Conservation (phyloP, 2,888 invertebrate genomes). For the Chrysina gloriosa region DNA sequence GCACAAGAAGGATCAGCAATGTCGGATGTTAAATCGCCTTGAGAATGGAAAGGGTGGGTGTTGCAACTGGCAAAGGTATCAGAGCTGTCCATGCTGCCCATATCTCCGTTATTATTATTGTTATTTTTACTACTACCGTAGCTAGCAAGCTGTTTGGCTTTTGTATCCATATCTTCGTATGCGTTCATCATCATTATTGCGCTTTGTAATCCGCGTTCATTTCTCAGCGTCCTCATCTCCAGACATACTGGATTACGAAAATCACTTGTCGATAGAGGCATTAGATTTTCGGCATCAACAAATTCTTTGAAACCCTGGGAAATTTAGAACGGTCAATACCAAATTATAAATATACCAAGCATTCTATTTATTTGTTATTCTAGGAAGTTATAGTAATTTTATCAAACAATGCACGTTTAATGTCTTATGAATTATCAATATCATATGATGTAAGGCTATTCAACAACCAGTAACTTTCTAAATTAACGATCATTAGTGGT, state of each 20-base stretch:
- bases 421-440: no score
- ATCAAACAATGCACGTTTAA: slow-evolving; percentile 14
- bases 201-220: slow-evolving; percentile 61
- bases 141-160: slow-evolving; percentile 44
- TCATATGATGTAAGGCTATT: no score
- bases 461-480: no score
- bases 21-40: slow-evolving; percentile 69
- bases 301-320: slow-evolving; percentile 88
- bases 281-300: slow-evolving; percentile 89
- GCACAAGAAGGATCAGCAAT: slow-evolving; percentile 62
- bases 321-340: slow-evolving; percentile 9
- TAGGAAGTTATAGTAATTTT: slow-evolving; percentile 8
- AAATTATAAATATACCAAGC: neutral
- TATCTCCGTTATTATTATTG: slow-evolving; percentile 65
- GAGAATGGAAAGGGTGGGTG: slow-evolving; percentile 93
- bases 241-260: slow-evolving; percentile 85
- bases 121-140: slow-evolving; percentile 49
- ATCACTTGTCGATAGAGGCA: slow-evolving; percentile 88
- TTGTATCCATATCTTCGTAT: slow-evolving; percentile 51
- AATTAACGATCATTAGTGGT: no score
- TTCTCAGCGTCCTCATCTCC: slow-evolving; percentile 78
- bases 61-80: slow-evolving; percentile 97
- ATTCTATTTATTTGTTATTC: slow-evolving; percentile 4
- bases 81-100: slow-evolving; percentile 79
- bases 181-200: slow-evolving; percentile 44